phyloP scores from a whole-genome alignment of 2,113 vertebrate genomes.

The Danionella cerebrum region DNA sequence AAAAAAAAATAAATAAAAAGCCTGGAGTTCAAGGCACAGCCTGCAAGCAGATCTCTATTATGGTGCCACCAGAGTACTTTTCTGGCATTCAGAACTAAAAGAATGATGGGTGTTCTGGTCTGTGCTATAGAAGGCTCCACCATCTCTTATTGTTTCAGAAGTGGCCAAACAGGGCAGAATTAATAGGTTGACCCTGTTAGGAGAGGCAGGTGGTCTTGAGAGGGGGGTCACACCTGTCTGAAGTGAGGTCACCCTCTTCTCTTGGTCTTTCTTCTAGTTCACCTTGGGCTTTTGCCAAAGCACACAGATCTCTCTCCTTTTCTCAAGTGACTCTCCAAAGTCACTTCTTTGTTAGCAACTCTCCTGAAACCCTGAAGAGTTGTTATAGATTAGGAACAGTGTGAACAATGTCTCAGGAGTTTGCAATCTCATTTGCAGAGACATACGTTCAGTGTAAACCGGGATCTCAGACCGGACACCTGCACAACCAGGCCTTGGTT shows the following conservation, averaged over 20 bases:
- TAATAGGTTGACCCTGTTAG: conserved; percentile 60
- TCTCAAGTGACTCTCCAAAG: conserved; percentile 43
- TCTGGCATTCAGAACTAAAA: background rate
- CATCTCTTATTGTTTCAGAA: background rate
- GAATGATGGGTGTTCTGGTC: background rate
- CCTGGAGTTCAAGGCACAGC: no score
- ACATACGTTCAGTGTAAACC: no score
- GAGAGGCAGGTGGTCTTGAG: conserved; percentile 56
- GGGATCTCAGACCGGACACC: conserved; percentile 28
- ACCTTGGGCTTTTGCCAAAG: conserved; percentile 45
- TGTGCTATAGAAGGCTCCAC: background rate
- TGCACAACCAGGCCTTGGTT: conserved; percentile 34
- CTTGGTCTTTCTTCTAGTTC: conserved; percentile 42
- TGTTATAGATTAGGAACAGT: background rate
- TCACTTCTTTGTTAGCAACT: conserved; percentile 44
- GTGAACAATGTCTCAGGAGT: background rate
- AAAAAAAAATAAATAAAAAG: no score
- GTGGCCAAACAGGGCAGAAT: conserved; percentile 49
- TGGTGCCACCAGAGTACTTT: background rate
- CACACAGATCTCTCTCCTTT: background rate
- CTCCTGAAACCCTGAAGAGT: background rate
- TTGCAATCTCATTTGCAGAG: background rate
- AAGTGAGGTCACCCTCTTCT: conserved; percentile 48
- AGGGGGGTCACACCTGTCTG: conserved; percentile 47
- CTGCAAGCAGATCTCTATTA: no score